Base-by-base conservation (phyloP, 2,797 vertebrate genomes). In the Myoxocephalus aenaeus region DNA sequence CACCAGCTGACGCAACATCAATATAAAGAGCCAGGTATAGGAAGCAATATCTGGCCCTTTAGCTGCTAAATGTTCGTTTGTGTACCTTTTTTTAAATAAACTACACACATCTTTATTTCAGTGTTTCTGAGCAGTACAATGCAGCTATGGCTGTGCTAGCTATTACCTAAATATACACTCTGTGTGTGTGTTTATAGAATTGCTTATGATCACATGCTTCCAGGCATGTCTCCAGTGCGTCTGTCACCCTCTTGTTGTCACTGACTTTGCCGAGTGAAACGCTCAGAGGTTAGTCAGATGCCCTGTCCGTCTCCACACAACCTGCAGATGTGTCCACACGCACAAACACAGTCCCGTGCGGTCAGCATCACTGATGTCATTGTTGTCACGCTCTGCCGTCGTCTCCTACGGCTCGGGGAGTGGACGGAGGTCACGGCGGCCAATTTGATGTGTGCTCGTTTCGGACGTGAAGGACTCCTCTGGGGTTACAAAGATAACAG, bases 401-500 rank as follows among this genome's bases (percentile, higher is more conserved):
- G 57, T 72, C 69, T 75, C 59, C 22, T 68, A 8, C 40, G 72
- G 63, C 54, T 48, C 4, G 1, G 75, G 65, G 61, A 81, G 65
- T 65, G 73, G 83, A 81, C 73, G 36, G 51, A 42, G 62, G 70
- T 81, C 76, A 66, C 4, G 1, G 27, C 17, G 9, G 59, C 17
- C 65, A 40, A 14, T 48, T 54, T 20, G 3, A 10, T 75, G 44
- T 65, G 44, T 63, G 32, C 40, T 57, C 72, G 59, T 75, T 46
- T 22, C 65, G 64, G 34, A 85, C 66, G 76, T 63, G 48, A 75
- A 80, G 75, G 54, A 11, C 73, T 59, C 73, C 67, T 65, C 58
- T 48, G 65, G 63, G 56, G 53, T 72, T 77, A 34, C 61, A 73
- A 62, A 80, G 77, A 86, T 68, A 87, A 82, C 75, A 74, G 69